Conservation (phyloP, 2,888 invertebrate genomes). For the Scaptomyza flava region DNA sequence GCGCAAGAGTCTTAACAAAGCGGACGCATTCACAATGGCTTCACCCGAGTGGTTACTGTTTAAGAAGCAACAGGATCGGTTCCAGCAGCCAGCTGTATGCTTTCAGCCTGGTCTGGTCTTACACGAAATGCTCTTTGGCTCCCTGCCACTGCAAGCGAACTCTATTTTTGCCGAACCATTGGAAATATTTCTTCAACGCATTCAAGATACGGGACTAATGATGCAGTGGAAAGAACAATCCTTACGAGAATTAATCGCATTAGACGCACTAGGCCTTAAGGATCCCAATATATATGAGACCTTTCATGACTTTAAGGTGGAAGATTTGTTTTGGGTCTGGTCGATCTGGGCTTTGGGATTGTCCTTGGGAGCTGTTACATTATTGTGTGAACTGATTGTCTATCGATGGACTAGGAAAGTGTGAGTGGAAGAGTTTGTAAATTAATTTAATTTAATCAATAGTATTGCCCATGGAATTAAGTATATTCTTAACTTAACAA, state of each 20-base stretch:
- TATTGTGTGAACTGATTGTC: slow-evolving; percentile 41
- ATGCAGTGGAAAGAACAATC: slow-evolving; percentile 51
- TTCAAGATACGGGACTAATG: slow-evolving; percentile 41
- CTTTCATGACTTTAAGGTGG: slow-evolving; percentile 56
- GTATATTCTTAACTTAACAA: no score
- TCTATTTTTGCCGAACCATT: slow-evolving; percentile 55
- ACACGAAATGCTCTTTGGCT: slow-evolving; percentile 16
- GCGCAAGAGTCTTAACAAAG: slow-evolving; percentile 31
- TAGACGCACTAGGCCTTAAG: slow-evolving; percentile 40
- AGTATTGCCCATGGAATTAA: no score
- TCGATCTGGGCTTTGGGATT: slow-evolving; percentile 16
- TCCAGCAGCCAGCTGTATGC: slow-evolving; percentile 45
- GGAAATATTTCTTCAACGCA: slow-evolving; percentile 40
- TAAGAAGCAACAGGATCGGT: slow-evolving; percentile 52
- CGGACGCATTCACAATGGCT: slow-evolving; percentile 40
- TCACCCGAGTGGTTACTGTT: slow-evolving; percentile 39
- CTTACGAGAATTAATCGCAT: slow-evolving; percentile 25
- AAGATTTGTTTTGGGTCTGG: slow-evolving; percentile 58
- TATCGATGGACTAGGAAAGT: neutral
- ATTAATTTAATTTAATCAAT: no score
- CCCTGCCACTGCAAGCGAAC: slow-evolving; percentile 54
- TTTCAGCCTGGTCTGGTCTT: slow-evolving; percentile 28
- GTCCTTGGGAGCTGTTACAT: slow-evolving; percentile 13
- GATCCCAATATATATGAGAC: slow-evolving; percentile 44
- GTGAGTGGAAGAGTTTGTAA: neutral